Evolutionary conservation across 2,888 invertebrate species (phyloP).

Genomic region (Callosobruchus maculatus): DNA sequence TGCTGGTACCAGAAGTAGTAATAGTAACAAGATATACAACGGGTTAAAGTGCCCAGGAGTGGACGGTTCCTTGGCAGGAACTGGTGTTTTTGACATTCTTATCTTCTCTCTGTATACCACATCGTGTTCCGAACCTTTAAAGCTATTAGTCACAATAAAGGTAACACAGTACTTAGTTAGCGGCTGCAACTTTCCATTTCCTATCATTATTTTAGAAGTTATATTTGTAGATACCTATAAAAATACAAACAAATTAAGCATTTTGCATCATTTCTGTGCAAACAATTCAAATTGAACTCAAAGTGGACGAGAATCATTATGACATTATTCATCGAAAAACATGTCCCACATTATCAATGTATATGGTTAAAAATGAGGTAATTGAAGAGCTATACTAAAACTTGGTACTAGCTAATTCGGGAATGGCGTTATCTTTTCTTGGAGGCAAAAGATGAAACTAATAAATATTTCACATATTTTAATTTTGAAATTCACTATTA

Average conservation of each 20-base stretch:
- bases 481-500: too few relatives aligned
- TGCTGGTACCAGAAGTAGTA: constrained; percentile 31
- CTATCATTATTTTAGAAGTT: constrained; percentile 31
- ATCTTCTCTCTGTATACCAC: constrained; percentile 40
- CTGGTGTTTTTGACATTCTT: constrained; percentile 18
- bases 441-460: too few relatives aligned
- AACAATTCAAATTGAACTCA: too few relatives aligned
- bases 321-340: too few relatives aligned
- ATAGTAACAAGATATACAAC: constrained; percentile 29
- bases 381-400: too few relatives aligned
- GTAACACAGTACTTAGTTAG: constrained; percentile 40
- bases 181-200: constrained; percentile 28
- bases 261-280: too few relatives aligned
- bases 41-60: constrained; percentile 21
- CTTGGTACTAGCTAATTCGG: too few relatives aligned
- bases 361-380: too few relatives aligned
- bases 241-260: background rate
- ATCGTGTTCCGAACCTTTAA: constrained; percentile 35
- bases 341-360: too few relatives aligned
- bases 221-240: constrained; percentile 25
- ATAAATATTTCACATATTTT: too few relatives aligned
- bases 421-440: too few relatives aligned
- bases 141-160: constrained; percentile 38
- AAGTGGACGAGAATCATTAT: too few relatives aligned
- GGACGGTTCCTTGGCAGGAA: constrained; percentile 10